A percentile compares a stretch with the other conserved stretches of the same genome.
Conservation (phyloP, 2,888 invertebrate genomes). For the Argyresthia albistria region DNA sequence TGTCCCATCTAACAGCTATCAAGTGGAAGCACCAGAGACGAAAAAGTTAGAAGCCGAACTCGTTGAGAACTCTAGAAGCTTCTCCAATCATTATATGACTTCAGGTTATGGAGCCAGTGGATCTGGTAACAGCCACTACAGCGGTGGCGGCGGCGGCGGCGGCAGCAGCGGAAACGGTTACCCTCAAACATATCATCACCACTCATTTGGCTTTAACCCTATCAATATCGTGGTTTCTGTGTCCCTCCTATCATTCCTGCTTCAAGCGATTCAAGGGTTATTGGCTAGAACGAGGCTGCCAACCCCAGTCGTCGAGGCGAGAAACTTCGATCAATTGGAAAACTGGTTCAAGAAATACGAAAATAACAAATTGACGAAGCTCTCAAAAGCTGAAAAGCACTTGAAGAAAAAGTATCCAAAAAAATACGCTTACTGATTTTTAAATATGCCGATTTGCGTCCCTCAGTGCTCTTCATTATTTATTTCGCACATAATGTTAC, state of each 20-base stretch:
- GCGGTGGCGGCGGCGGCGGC: neutral
- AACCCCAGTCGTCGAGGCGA: conserved; percentile 52
- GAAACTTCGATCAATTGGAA: conserved; percentile 28
- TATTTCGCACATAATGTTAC: too few relatives aligned
- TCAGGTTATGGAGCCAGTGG: conserved; percentile 46
- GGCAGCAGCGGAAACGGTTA: neutral
- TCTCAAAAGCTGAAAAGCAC: conserved; percentile 3
- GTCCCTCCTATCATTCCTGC: conserved; percentile 54
- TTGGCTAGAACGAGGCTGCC: conserved; percentile 42
- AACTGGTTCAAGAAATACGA: conserved; percentile 39
- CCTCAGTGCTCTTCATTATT: too few relatives aligned
- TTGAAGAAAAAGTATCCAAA: conserved; percentile 6
- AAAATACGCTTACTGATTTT: conserved; percentile 1
- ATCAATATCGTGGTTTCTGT: conserved; percentile 62
- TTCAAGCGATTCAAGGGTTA: conserved; percentile 59
- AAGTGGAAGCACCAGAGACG: conserved; percentile 40
- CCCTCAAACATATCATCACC: conserved; percentile 50
- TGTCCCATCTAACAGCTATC: conserved; percentile 13
- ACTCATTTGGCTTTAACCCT: conserved; percentile 66
- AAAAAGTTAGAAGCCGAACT: conserved; percentile 20
- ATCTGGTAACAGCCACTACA: neutral
- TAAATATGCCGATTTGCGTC: too few relatives aligned
- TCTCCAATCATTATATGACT: conserved; percentile 35
- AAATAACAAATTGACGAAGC: conserved; percentile 17
- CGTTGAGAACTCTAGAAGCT: conserved; percentile 34